These are phyloP conservation scores for Theonella swinhoei DNA, from an alignment of 37 sponge, comb jelly and placozoan species.

Conservation along the genomic window DNA sequence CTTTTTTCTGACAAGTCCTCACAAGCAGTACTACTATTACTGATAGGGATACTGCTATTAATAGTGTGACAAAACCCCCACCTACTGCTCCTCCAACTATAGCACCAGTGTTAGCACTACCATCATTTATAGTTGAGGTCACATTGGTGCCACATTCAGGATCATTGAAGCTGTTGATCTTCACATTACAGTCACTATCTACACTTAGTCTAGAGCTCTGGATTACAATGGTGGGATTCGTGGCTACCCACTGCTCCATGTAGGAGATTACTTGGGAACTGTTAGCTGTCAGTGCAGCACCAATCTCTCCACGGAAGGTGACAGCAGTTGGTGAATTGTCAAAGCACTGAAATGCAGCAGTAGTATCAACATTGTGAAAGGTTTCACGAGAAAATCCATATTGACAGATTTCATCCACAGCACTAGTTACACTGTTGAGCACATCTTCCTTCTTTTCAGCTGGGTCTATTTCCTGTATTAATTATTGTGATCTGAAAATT, in stretches of 20 bases:
- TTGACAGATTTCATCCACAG: neutral
- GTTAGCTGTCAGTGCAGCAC: neutral
- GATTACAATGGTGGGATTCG: neutral
- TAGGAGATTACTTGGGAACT: neutral
- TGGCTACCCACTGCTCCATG: neutral
- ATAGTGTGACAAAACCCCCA: neutral
- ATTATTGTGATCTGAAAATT: neutral
- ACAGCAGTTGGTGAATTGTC: neutral
- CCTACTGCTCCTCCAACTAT: neutral
- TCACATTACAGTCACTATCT: neutral
- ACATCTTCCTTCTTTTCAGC: neutral
- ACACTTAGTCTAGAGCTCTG: neutral
- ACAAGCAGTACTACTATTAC: neutral
- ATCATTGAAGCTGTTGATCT: neutral
- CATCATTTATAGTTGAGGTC: too few species aligned
- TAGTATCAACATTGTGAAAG: neutral
- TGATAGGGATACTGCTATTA: neutral
- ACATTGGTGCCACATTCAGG: neutral
- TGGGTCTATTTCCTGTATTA: neutral
- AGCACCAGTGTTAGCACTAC: neutral
- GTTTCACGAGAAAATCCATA: neutral
- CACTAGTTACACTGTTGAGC: neutral
- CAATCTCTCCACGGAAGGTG: neutral
- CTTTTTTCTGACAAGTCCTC: neutral
- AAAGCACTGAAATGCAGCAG: neutral